Evolutionary conservation across 2,888 invertebrate genomes (phyloP), one percentile per base, ranked within the genome.

Genomic region (Aleiodes testaceus): DNA sequence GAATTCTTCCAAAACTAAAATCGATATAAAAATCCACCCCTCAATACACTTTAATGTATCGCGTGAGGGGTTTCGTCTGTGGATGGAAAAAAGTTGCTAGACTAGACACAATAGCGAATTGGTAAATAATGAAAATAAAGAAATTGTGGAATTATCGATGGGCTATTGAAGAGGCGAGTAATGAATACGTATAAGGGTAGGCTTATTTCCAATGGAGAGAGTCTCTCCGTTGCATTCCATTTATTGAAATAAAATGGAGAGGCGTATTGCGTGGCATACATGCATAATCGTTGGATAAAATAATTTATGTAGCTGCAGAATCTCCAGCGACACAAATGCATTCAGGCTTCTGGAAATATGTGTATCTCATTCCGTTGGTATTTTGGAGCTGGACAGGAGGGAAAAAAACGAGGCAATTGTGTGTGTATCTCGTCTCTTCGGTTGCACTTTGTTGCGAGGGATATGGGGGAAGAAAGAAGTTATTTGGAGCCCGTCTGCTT

Each of bases 131-230:
- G n/a, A 14, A 9, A 7, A 36, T 18, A 14, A 18, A 66, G 20
- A 3, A 20, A 7, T 26, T 50, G n/a, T 66, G 4, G 44, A 18
- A 53, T 22, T 20, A 6, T 6, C 30, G 26, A 49, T 14, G 30
- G n/a, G 80, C 79, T 36, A 7, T 36, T n/a, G n/a, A 6, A 4
- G 42, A 9, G 22, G 30, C 14, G 80, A 82, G 84, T 83, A 84
- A 84, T 82, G 84, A 82, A 84, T 84, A 83, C 82, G 81, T 83
- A 83, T 83, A 83, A 83, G 83, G 3, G 26, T 3, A 2, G 26
- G 26, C 22, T 22, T 4, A 22, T 22, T 22, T 22, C 2, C 2
- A 22, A 22, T 22, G 22, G 2, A 22, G 22, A 22, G n/a, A 22
- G 22, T 22, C 22, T 22, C 22, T 2, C 22, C 22, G 22, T 3